Evolutionary conservation across 2,888 invertebrate species (phyloP), one percentile per base, ranked within the genome.

Genomic region (Saturnia japonica): DNA sequence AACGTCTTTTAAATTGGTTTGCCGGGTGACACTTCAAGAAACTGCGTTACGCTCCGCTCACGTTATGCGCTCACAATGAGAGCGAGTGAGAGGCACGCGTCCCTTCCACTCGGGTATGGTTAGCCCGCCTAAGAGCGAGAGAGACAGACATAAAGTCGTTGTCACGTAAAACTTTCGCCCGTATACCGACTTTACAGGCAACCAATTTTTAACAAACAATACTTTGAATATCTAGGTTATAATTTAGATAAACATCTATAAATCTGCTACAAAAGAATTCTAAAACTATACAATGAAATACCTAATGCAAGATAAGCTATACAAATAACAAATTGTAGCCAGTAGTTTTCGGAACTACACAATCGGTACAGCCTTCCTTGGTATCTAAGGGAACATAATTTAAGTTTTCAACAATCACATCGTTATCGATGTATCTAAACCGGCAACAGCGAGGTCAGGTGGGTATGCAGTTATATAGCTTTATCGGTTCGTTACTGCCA

Each of bases 391-490:
- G 82, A 82, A 81, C 82, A 85, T 84, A 82, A 83, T 85, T 85
- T 83, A 85, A 83, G 87, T 88, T 88, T 87, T 87, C 84, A 88
- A 89, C 89, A 89, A 89, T 88, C 84, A 82, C 81, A 84, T 84
- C 84, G 87, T 86, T 87, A 86, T 86, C 85, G 81, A 81, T 82
- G 72, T 85, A 85, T 82, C 83, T 80, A 77, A 77, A 74, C 73
- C 75, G 75, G 76, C 73, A 68, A 76, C 68, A 45, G 66, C 74
- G 78, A 78, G 80, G 80, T 72, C 76, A 68, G 43, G 69, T 28
- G 45, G 70, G 72, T 68, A 57, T 77, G 78, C 73, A 77, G 73
- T 70, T 67, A 47, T 73, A 71, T 70, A 69, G 69, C 64, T 71
- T 72, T 72, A 71, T 75, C 73, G 73, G 70, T 72, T 74, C 77